phyloP scores from a whole-genome alignment of 2,797 vertebrate genomes.

The Gastrophryne carolinensis region DNA sequence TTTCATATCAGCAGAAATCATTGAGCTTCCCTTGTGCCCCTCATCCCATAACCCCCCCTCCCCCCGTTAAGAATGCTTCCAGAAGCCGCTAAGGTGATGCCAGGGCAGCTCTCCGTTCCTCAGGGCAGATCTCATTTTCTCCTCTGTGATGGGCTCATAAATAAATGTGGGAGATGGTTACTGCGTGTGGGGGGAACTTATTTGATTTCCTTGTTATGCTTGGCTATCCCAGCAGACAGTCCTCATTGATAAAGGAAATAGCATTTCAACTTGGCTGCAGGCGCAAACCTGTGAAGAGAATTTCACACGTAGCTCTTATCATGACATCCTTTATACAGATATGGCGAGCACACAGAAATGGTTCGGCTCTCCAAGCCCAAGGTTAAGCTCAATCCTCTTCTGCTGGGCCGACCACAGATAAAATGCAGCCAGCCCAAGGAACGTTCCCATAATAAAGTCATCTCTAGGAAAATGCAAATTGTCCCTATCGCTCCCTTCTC shows the following conservation, averaged over 20 bases:
- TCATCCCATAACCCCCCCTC: no score
- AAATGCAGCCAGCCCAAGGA: no score
- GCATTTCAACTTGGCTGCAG: conserved; percentile 57
- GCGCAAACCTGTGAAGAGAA: conserved; percentile 56
- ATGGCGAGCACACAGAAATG: no score
- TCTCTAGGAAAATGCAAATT: no score
- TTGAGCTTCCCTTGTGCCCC: no score
- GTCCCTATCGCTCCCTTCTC: no score
- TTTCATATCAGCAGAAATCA: no score
- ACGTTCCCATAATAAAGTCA: no score
- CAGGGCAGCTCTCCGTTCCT: background rate
- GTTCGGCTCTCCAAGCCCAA: no score
- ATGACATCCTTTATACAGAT: conserved; percentile 57
- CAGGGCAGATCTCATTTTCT: background rate
- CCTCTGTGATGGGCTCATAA: conserved; percentile 30
- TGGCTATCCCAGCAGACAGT: conserved; percentile 45
- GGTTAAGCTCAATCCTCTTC: no score
- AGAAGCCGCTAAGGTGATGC: background rate
- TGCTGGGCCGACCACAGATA: no score
- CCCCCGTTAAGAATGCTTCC: no score
- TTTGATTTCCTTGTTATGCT: conserved; percentile 46
- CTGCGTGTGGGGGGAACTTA: background rate
- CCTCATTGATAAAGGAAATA: conserved; percentile 47
- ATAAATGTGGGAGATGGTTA: conserved; percentile 38
- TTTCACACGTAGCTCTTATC: conserved; percentile 50